Base-by-base conservation (phyloP, 1,140 invertebrate species). In the Zaprionus kolodkinae region DNA sequence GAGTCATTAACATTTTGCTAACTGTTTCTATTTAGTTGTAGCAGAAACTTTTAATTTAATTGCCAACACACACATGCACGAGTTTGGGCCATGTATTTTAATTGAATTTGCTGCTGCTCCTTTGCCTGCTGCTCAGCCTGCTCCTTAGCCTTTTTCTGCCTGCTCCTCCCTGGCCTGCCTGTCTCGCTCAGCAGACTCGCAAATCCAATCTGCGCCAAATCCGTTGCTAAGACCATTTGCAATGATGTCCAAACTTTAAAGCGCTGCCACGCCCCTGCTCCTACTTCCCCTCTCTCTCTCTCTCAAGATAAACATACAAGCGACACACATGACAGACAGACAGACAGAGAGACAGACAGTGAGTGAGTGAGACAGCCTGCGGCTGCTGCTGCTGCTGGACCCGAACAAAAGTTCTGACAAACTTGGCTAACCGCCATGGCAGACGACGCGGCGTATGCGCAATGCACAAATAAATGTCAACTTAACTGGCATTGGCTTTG, bases 391-490 rank as follows among this genome's bases (percentile, higher is more conserved):
- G 35, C 36, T 6, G 65, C 59, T 60, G 45, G 61, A 68, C 40
- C 40, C 72, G 25, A 30, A 5, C 27, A 30, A 84, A 87, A 87
- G 80, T 87, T 87, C 80, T 80, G 77, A 83, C 84, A 87, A 87
- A 88, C 84, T 87, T 87, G 84, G 84, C 84, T 84, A 87, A 87
- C 80, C 80, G 77, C 84, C 84, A 88, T 56, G 13, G 61, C 61
- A 57, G 10, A 27, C 33, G 6, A 27, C 33, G 79, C 79, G 84
- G 62, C 85, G 73, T 87, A 88, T 84, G 87, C 85, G 84, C 84
- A 84, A 87, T 87, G 84, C 73, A 78, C 80, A 88, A 80, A 88
- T 88, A 89, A 89, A 88, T 88, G 84, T 88, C 84, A 89, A 88
- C 85, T 89, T 84, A 89, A 65, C 73, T 68, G 71, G 75, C 71